These are phyloP conservation scores for Fragum sueziense DNA, from an alignment of 2,888 invertebrate genomes.

Conservation along the genomic window DNA sequence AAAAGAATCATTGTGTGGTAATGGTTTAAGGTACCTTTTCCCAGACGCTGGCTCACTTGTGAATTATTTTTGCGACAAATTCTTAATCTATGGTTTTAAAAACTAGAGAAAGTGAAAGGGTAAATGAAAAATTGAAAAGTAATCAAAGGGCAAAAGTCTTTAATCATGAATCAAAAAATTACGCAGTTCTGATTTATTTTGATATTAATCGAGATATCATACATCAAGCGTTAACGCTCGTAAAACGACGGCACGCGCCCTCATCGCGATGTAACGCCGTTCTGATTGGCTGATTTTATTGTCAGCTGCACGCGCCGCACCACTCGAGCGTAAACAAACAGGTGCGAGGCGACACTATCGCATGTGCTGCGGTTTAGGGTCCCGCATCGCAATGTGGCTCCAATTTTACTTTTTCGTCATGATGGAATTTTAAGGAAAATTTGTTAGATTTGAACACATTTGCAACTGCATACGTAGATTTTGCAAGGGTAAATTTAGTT, in stretches of 20 bases:
- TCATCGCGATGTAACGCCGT: conserved; percentile 19
- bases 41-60: too few relatives aligned
- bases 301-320: conserved; percentile 53
- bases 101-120: too few relatives aligned
- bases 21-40: too few relatives aligned
- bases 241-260: conserved; percentile 32
- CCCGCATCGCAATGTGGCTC: not conserved
- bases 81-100: too few relatives aligned
- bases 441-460: too few relatives aligned
- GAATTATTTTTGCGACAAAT: too few relatives aligned
- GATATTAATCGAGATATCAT: conserved; percentile 15
- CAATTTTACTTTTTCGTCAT: not conserved
- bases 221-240: conserved; percentile 10
- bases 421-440: too few relatives aligned
- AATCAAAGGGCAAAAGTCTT: too few relatives aligned
- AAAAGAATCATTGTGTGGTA: too few relatives aligned
- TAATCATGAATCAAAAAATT: conserved; percentile 2
- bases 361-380: conserved; percentile 5
- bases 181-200: conserved; percentile 6
- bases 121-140: too few relatives aligned
- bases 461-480: too few relatives aligned
- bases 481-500: too few relatives aligned
- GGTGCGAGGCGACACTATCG: conserved; percentile 37
- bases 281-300: conserved; percentile 47
- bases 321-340: conserved; percentile 38